These are phyloP conservation scores for Pharmacophagus antenor DNA, from an alignment of 2,888 invertebrate species.

Conservation along the genomic window DNA sequence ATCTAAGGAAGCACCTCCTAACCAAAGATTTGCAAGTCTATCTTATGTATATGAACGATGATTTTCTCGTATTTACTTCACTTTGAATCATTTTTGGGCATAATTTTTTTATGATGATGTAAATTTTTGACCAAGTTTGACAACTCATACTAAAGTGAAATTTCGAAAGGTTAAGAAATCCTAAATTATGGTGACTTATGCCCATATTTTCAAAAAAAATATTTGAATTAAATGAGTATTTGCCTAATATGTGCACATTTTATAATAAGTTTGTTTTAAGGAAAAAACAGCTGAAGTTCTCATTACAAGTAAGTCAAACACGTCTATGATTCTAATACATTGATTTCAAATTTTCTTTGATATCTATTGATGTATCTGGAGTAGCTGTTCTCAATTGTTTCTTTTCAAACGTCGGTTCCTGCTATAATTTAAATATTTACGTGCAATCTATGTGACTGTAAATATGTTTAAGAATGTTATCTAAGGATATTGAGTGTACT, in stretches of 20 bases:
- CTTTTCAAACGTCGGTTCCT: too few relatives aligned
- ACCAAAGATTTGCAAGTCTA: too few relatives aligned
- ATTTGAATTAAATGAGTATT: background rate
- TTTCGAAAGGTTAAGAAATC: too few relatives aligned
- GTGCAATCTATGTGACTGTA: too few relatives aligned
- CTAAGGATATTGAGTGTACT: conserved; percentile 7
- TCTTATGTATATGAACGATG: too few relatives aligned
- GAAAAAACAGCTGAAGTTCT: too few relatives aligned
- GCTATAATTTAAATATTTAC: too few relatives aligned
- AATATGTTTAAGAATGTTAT: background rate
- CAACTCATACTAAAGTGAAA: background rate
- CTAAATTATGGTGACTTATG: conserved; percentile 8
- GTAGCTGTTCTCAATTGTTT: too few relatives aligned
- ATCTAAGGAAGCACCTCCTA: too few relatives aligned
- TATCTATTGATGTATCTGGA: too few relatives aligned
- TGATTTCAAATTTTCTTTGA: too few relatives aligned
- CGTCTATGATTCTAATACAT: too few relatives aligned
- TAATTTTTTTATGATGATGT: background rate
- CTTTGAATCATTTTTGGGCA: background rate
- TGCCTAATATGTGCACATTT: conserved; percentile 22
- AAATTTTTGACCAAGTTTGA: background rate
- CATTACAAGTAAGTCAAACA: conserved; percentile 42
- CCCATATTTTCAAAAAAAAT: conserved; percentile 5
- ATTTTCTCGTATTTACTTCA: background rate
- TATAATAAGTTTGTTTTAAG: conserved; percentile 28